Conservation (phyloP, 2,113 vertebrate genomes). For the Coracopsis vasa region DNA sequence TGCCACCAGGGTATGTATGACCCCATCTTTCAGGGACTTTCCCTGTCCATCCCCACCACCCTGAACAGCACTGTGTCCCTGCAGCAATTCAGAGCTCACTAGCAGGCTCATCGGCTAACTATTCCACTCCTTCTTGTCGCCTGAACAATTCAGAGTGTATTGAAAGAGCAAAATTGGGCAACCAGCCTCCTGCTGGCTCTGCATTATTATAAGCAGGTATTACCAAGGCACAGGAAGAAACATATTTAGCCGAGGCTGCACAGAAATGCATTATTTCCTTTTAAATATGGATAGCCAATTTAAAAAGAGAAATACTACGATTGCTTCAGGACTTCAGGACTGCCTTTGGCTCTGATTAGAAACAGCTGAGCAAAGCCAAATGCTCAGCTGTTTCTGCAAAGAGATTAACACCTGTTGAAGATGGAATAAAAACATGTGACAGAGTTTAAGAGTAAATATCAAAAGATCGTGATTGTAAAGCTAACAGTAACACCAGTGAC, state of each 20-base stretch:
- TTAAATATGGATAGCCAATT: slow-evolving; percentile 54
- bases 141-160: background rate
- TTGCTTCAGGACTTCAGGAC: slow-evolving; percentile 40
- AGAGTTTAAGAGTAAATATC: slow-evolving; percentile 47
- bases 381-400: slow-evolving; percentile 43
- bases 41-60: too few relatives aligned
- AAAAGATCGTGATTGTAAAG: slow-evolving; percentile 39
- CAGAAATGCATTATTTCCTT: slow-evolving; percentile 12
- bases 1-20: accelerated
- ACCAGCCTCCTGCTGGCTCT: background rate
- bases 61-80: background rate
- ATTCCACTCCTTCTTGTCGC: background rate
- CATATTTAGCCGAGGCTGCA: accelerated
- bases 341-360: slow-evolving; percentile 61
- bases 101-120: background rate
- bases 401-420: slow-evolving; percentile 67
- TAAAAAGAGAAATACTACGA: background rate
- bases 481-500: background rate
- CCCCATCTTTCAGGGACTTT: background rate
- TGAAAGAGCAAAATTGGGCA: background rate
- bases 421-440: slow-evolving; percentile 41
- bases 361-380: slow-evolving; percentile 61
- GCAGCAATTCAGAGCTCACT: background rate
- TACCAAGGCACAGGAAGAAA: background rate
- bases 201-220: background rate